Evolutionary conservation across 92 coral and sea anemone species (phyloP).

Genomic region (Zoanthus gigantus): DNA sequence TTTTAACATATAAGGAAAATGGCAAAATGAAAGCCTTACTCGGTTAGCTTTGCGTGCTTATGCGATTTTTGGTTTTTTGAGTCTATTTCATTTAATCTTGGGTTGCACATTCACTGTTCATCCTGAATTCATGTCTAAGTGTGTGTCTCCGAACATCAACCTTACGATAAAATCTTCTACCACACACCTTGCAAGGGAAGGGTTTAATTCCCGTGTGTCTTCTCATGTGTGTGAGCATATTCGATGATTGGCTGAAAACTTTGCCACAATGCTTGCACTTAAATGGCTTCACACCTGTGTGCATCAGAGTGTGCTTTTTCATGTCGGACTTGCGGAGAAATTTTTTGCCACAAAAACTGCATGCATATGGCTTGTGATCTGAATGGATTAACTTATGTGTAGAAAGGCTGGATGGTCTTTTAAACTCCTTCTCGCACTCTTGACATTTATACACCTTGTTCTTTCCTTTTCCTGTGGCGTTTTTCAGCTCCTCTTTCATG

Average conservation of each 20-base stretch:
- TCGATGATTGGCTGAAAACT: constrained; percentile 90
- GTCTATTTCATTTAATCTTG: background rate
- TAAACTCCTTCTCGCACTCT: constrained; percentile 89
- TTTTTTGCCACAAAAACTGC: constrained; percentile 83
- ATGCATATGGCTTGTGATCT: constrained; percentile 88
- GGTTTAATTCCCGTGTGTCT: constrained; percentile 89
- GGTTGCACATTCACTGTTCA: constrained; percentile 47
- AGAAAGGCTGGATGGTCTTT: constrained; percentile 89
- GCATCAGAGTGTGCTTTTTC: constrained; percentile 93
- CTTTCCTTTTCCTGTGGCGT: constrained; percentile 40
- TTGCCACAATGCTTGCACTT: constrained; percentile 92
- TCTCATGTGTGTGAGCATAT: constrained; percentile 91
- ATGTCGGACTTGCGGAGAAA: constrained; percentile 92
- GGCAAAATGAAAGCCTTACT: background rate
- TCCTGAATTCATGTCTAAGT: constrained; percentile 80
- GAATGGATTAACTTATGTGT: constrained; percentile 90
- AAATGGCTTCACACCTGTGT: constrained; percentile 90
- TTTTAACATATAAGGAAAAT: background rate
- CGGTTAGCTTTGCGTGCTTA: background rate
- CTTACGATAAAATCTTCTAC: constrained; percentile 84
- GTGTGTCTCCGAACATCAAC: constrained; percentile 91
- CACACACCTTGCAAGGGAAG: constrained; percentile 86
- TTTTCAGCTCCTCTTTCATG: constrained; percentile 28
- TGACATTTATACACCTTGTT: constrained; percentile 78
- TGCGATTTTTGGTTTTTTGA: background rate